phyloP scores from a whole-genome alignment of 2,888 invertebrate genomes.

The Dascillus cervinus region DNA sequence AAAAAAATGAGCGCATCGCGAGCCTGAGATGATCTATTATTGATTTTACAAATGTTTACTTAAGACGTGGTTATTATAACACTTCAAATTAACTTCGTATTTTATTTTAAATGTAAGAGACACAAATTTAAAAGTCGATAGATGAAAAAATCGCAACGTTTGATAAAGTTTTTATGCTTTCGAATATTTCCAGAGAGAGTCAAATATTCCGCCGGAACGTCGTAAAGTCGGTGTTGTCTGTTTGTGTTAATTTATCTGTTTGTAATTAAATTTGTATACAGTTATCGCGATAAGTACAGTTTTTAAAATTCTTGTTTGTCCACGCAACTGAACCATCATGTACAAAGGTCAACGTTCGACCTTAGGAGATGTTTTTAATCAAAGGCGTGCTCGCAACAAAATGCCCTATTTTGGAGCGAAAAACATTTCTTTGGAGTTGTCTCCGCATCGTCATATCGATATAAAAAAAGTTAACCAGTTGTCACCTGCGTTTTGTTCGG shows the following conservation, averaged over 20 bases:
- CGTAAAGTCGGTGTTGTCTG: too few relatives aligned
- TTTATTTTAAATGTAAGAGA: not conserved
- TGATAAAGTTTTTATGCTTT: not conserved
- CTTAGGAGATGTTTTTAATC: not conserved
- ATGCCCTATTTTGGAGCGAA: too few relatives aligned
- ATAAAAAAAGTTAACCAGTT: conserved; percentile 18
- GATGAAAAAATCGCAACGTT: not conserved
- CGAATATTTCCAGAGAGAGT: too few relatives aligned
- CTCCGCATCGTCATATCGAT: conserved; percentile 11
- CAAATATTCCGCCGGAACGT: too few relatives aligned
- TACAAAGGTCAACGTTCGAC: too few relatives aligned
- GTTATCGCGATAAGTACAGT: too few relatives aligned
- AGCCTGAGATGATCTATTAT: not conserved
- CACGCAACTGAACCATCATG: too few relatives aligned
- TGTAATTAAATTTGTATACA: too few relatives aligned
- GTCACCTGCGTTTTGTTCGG: conserved; percentile 36
- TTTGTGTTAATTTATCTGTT: too few relatives aligned
- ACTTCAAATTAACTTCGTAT: not conserved
- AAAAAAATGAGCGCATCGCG: not conserved
- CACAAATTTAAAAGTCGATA: not conserved
- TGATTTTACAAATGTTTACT: not conserved
- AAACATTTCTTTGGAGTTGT: conserved; percentile 20
- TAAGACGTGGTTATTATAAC: not conserved
- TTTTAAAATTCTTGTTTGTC: too few relatives aligned
- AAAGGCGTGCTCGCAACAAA: conserved; percentile 6